Percentiles rank a stretch among this genome's conserved stretches.
Evolutionary conservation across 2,888 invertebrate species (phyloP).

Genomic region (Lepidochitona cinerea): DNA sequence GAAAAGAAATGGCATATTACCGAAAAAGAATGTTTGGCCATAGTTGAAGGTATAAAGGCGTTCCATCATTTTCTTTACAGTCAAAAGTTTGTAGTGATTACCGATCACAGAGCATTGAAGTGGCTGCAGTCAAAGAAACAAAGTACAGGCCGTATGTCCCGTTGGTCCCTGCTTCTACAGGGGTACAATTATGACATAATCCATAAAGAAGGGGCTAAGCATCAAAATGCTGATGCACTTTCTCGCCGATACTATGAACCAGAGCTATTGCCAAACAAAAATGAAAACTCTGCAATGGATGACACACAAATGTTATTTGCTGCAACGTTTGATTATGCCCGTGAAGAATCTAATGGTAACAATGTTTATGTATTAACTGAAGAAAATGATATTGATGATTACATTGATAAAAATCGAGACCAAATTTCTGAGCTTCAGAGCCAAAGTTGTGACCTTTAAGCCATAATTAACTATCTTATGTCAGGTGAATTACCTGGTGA

Average conservation of each 20-base stretch:
- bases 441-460: too few relatives aligned
- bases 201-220: constrained; percentile 7
- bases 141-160: not conserved
- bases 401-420: not conserved
- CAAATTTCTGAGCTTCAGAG: too few relatives aligned
- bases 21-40: constrained; percentile 31
- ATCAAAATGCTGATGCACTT: constrained; percentile 8
- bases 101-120: too few relatives aligned
- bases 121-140: not conserved
- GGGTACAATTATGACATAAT: constrained; percentile 6
- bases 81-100: constrained; percentile 25
- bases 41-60: constrained; percentile 31
- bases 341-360: not conserved
- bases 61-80: constrained; percentile 27
- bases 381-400: not conserved
- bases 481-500: not conserved
- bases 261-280: not conserved
- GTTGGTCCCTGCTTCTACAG: constrained; percentile 19
- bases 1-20: constrained; percentile 28
- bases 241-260: not conserved
- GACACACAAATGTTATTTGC: not conserved
- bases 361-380: not conserved
- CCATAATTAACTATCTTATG: too few relatives aligned
- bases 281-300: not conserved
- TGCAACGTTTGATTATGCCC: not conserved